Percentiles rank a stretch among this genome's conserved stretches.
Evolutionary conservation across 2,888 invertebrate genomes (phyloP).

Genomic region (Stenodera caucasica): DNA sequence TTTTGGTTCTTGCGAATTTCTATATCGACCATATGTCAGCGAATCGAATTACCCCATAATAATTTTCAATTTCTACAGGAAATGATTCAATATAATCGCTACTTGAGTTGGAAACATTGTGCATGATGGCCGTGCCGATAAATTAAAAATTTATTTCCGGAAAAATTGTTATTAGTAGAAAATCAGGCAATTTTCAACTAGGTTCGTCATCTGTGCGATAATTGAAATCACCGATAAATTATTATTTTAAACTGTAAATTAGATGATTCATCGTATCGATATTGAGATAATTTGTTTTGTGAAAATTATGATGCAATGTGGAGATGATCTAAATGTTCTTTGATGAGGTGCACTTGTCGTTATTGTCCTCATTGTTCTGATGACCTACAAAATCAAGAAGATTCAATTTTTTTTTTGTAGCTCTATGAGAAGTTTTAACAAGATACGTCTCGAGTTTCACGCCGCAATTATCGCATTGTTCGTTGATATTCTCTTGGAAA

Average conservation of each 20-base stretch:
- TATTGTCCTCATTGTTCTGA: constrained; percentile 25
- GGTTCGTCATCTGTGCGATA: not conserved
- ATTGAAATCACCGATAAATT: not conserved
- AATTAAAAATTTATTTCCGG: no score
- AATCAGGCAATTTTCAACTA: not conserved
- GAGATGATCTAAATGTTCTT: constrained; percentile 17
- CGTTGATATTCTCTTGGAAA: not conserved
- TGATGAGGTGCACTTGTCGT: constrained; percentile 17
- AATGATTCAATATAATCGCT: no score
- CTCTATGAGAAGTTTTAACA: constrained; percentile 20
- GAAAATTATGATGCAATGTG: not conserved
- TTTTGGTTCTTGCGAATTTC: not conserved
- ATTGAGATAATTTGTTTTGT: not conserved
- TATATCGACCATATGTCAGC: not conserved
- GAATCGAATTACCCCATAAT: no score
- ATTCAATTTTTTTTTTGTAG: constrained; percentile 7
- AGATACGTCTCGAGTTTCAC: constrained; percentile 12
- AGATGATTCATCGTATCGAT: not conserved
- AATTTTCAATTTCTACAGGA: no score
- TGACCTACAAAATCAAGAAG: constrained; percentile 22
- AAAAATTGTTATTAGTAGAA: no score
- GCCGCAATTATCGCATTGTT: not conserved
- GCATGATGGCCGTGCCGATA: no score
- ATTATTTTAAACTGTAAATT: no score
- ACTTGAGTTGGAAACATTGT: no score